Base-by-base conservation (phyloP, 1,140 invertebrate species). In the Ceratitis capitata region DNA sequence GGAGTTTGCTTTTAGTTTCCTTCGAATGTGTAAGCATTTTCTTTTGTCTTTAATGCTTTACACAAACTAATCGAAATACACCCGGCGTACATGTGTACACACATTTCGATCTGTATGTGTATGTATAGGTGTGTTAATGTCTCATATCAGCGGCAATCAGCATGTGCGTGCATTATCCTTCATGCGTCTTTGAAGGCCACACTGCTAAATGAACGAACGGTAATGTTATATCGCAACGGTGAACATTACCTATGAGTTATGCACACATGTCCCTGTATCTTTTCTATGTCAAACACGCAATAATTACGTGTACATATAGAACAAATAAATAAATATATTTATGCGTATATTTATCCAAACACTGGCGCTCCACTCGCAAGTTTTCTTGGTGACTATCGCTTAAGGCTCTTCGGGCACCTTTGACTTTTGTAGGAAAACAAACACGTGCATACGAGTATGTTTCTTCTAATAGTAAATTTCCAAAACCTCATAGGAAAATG, bases 361-460 rank as follows among this genome's bases (percentile, higher is more conserved):
- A 64, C 7, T 29, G 23, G 58, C 29, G 3, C 4, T 64, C 12
- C n/a, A 26, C 2, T 56, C 19, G 9, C 19, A 19, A 29, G 9
- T 69, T 69, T n/a, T 69, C 35, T 69, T 69, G 64, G 4, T 69
- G 64, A 69, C 32, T 69, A 69, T 39, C 35, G 64, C 64, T 39
- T 26, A 9, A 69, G 32, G 64, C 64, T 19, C 7, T 42, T 69
- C 12, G 7, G 26, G 10, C 12, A 61, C 26, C n/a, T 29, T 14
- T 32, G 12, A 23, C 6, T 61, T 61, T 26, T 32, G 23, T 12
- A 61, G 29, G 58, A 10, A 61, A 29, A 29, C 4, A 29, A 61
- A 26, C 23, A 58, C 4, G n/a, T 51, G 49, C 10, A 19, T 51
- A 51, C n/a, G 23, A 56, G n/a, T n/a, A n/a, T n/a, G n/a, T n/a